Evolutionary conservation across 2,113 vertebrate genomes (phyloP).

Genomic region (Trogon surrucura): DNA sequence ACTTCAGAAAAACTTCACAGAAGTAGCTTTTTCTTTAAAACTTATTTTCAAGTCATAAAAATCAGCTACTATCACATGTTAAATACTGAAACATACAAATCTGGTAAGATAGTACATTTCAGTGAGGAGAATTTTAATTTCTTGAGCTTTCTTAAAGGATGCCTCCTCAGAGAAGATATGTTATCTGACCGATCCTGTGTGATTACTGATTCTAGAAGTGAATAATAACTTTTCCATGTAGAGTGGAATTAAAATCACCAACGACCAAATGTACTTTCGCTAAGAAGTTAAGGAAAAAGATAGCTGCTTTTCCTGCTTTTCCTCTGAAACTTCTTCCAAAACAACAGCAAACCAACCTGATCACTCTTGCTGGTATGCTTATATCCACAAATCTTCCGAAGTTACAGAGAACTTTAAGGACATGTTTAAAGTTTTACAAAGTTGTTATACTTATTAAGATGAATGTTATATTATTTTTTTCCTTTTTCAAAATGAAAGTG

Average conservation of each 20-base stretch:
- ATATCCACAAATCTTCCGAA: background rate
- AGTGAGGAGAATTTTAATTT: background rate
- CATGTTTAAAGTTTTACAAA: background rate
- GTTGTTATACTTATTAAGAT: background rate
- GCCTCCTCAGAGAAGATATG: background rate
- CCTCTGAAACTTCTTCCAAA: background rate
- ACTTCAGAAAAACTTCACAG: background rate
- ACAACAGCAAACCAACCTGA: background rate
- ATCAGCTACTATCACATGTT: background rate
- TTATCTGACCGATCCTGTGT: background rate
- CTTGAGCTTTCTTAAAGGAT: background rate
- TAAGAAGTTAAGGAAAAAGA: background rate
- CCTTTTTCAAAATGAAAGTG: background rate
- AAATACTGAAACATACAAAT: background rate
- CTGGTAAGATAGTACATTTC: background rate
- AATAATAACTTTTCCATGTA: background rate
- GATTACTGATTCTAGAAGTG: background rate
- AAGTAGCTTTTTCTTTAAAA: background rate
- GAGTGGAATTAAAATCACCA: background rate
- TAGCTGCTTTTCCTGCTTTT: background rate
- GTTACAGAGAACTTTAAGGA: background rate
- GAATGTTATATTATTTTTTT: background rate
- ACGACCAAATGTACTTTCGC: background rate
- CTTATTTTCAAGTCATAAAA: background rate
- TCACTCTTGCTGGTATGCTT: background rate